phyloP scores from a whole-genome alignment of 2,888 invertebrate species.

The Polyommatus icarus region DNA sequence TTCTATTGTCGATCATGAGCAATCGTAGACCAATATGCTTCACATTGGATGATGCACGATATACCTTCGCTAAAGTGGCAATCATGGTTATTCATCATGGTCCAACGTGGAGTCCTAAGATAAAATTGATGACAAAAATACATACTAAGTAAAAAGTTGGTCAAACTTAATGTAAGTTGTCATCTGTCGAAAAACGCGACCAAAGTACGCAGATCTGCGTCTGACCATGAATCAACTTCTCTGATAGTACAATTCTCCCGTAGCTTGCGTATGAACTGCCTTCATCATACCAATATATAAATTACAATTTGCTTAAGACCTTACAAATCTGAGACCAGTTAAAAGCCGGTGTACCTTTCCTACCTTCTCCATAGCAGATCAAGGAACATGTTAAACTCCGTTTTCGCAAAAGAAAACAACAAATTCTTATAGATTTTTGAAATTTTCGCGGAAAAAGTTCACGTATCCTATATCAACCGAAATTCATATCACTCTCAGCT shows the following conservation, averaged over 20 bases:
- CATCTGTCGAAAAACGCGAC: too few relatives aligned
- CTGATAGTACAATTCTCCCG: background rate
- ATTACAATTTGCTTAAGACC: conserved; percentile 9
- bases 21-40: too few relatives aligned
- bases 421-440: conserved; percentile 1
- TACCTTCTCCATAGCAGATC: conserved; percentile 14
- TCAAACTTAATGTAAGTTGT: background rate
- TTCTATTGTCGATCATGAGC: too few relatives aligned
- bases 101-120: background rate
- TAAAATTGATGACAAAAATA: background rate
- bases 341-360: conserved; percentile 56
- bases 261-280: background rate
- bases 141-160: background rate
- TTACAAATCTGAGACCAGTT: background rate
- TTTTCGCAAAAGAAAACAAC: conserved; percentile 45
- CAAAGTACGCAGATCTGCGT: too few relatives aligned
- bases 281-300: background rate
- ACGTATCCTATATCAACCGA: conserved; percentile 26
- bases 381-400: conserved; percentile 44
- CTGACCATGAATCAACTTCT: too few relatives aligned
- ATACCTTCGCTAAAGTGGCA: too few relatives aligned
- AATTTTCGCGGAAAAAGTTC: background rate
- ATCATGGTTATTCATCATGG: too few relatives aligned
- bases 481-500: conserved; percentile 28
- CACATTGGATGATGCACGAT: too few relatives aligned